phyloP scores from a whole-genome alignment of 2,888 invertebrate genomes.

The Criorhina ranunculi region DNA sequence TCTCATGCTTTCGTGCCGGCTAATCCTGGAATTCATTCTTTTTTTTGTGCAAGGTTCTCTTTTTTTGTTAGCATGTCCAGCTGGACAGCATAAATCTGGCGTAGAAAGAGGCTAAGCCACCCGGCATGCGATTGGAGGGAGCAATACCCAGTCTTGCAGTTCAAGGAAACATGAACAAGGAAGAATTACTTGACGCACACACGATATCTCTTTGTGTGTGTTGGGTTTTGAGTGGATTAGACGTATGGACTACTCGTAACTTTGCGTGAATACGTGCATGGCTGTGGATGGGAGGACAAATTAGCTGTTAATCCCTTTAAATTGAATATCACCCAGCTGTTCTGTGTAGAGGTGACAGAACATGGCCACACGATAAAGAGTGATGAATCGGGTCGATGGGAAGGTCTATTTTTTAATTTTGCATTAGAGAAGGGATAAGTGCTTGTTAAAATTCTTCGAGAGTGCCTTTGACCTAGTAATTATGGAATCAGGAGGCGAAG shows the following conservation, averaged over 20 bases:
- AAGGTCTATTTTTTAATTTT: too few relatives aligned
- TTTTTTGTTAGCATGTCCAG: conserved; percentile 23
- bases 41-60: conserved; percentile 3
- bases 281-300: conserved; percentile 75
- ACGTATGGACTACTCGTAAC: conserved; percentile 18
- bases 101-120: conserved; percentile 53
- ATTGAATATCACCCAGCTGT: conserved; percentile 80
- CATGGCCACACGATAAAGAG: conserved; percentile 24
- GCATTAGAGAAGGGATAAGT: too few relatives aligned
- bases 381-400: conserved; percentile 3
- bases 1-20: conserved; percentile 85
- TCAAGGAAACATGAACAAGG: conserved; percentile 50
- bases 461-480: too few relatives aligned
- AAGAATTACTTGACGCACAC: conserved; percentile 47
- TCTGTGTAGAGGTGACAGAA: conserved; percentile 23
- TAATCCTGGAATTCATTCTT: conserved; percentile 81
- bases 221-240: conserved; percentile 63
- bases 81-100: conserved; percentile 62
- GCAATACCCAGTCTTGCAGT: conserved; percentile 1
- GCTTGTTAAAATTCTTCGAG: too few relatives aligned
- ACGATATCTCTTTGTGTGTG: conserved; percentile 21
- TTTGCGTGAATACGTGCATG: conserved; percentile 32
- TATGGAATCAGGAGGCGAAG: too few relatives aligned
- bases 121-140: neutral
- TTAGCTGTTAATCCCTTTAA: conserved; percentile 84